Conservation (phyloP, 92 coral and sea anemone genomes). For the Plumapathes pennacea region DNA sequence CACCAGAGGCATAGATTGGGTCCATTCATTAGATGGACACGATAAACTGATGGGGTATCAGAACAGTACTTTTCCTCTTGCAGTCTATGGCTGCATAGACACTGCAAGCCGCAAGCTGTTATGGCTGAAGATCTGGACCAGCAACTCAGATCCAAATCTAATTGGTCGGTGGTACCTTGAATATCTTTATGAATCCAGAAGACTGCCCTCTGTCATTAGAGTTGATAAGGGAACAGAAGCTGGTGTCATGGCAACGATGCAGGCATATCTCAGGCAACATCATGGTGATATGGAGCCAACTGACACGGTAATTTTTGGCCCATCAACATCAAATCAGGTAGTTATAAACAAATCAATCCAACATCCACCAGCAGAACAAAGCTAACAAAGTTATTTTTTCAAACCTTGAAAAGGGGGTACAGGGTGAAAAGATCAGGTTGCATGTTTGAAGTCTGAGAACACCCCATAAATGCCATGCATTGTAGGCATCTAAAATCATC, state of each 20-base stretch:
- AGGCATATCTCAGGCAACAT: slow-evolving; percentile 13
- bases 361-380: not conserved
- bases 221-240: slow-evolving; percentile 31
- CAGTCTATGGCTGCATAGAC: slow-evolving; percentile 20
- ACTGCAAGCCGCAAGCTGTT: slow-evolving; percentile 18
- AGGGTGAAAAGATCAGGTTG: no score
- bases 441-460: no score
- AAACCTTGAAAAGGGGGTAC: no score
- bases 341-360: not conserved
- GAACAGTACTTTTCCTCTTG: slow-evolving; percentile 14
- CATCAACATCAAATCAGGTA: slow-evolving; percentile 36
- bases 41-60: slow-evolving; percentile 22
- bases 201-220: slow-evolving; percentile 9
- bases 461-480: no score
- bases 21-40: slow-evolving; percentile 18
- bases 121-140: slow-evolving; percentile 18
- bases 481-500: no score
- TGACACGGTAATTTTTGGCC: slow-evolving; percentile 41
- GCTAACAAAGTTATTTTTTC: not conserved
- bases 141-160: slow-evolving; percentile 13
- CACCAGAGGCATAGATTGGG: slow-evolving; percentile 13
- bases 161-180: slow-evolving; percentile 31
- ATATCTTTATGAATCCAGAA: slow-evolving; percentile 13
- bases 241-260: slow-evolving; percentile 29
- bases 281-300: slow-evolving; percentile 35